phyloP scores from a whole-genome alignment of 2,888 invertebrate species.

The Eupeodes luniger region DNA sequence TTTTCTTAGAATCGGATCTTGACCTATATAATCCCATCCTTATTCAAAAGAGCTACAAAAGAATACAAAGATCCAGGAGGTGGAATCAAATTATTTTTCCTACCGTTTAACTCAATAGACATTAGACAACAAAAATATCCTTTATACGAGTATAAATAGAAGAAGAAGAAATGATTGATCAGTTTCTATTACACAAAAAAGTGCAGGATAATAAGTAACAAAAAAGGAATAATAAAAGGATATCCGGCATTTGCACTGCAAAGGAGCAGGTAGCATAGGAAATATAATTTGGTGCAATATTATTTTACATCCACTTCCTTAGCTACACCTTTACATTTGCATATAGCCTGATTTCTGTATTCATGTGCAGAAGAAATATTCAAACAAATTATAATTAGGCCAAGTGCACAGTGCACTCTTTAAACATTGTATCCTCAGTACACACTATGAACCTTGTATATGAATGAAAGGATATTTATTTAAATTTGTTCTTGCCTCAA shows the following conservation, averaged over 20 bases:
- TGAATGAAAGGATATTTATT: constrained; percentile 27
- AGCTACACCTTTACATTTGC: constrained; percentile 29
- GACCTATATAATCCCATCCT: constrained; percentile 25
- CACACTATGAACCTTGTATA: neutral
- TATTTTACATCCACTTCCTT: neutral
- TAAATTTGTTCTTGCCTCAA: constrained; percentile 36
- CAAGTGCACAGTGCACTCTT: constrained; percentile 65
- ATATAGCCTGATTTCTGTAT: neutral
- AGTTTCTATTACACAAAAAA: constrained; percentile 13
- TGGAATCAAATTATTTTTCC: constrained; percentile 54
- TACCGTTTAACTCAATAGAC: neutral
- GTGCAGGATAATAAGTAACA: constrained; percentile 58
- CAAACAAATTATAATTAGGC: constrained; percentile 52
- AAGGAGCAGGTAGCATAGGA: constrained; percentile 33
- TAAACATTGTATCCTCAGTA: constrained; percentile 14
- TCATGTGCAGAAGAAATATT: neutral
- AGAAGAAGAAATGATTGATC: constrained; percentile 33
- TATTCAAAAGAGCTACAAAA: constrained; percentile 41
- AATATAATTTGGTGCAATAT: neutral
- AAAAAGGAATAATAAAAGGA: constrained; percentile 55
- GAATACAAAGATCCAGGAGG: constrained; percentile 43
- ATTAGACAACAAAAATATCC: neutral
- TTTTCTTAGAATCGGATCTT: constrained; percentile 44
- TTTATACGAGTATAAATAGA: neutral
- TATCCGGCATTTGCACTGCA: constrained; percentile 58